These are phyloP conservation scores for Nowickia ferox DNA, from an alignment of 2,888 invertebrate genomes.

Conservation along the genomic window DNA sequence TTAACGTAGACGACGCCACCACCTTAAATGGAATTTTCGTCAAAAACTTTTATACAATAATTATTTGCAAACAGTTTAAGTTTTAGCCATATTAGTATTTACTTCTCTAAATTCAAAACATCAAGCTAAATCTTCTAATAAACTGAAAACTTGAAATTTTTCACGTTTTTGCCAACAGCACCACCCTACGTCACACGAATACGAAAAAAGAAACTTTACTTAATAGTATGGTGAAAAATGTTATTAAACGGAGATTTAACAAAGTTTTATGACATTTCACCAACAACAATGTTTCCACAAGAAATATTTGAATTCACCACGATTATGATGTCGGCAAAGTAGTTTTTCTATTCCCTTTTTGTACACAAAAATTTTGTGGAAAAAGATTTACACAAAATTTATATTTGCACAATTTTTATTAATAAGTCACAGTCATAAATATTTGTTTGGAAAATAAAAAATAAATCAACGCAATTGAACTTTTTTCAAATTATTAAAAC, in stretches of 20 bases:
- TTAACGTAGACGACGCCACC: slow-evolving; percentile 60
- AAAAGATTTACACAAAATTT: not conserved
- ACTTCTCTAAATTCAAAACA: not conserved
- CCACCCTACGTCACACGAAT: slow-evolving; percentile 77
- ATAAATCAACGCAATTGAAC: too few species aligned
- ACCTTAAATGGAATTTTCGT: slow-evolving; percentile 39
- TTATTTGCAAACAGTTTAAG: slow-evolving; percentile 30
- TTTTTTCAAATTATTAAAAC: too few species aligned
- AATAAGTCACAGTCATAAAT: not conserved
- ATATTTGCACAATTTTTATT: not conserved
- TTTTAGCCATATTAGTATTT: slow-evolving; percentile 5
- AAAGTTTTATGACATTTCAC: slow-evolving; percentile 58
- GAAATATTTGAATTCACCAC: slow-evolving; percentile 72
- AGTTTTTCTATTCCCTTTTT: slow-evolving; percentile 72
- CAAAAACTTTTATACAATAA: not conserved
- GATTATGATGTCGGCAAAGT: slow-evolving; percentile 79
- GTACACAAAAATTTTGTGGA: slow-evolving; percentile 63
- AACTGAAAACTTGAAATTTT: slow-evolving; percentile 24
- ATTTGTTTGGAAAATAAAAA: not conserved
- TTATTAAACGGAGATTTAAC: slow-evolving; percentile 65
- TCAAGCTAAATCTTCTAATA: slow-evolving; percentile 9
- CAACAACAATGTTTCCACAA: slow-evolving; percentile 32
- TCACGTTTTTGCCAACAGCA: slow-evolving; percentile 73
- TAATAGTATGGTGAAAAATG: slow-evolving; percentile 66
- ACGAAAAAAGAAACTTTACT: slow-evolving; percentile 71